Percentiles rank a stretch among this genome's conserved stretches.
These are phyloP conservation scores for Drosophila quinaria DNA, from an alignment of 2,888 invertebrate species.

Conservation along the genomic window DNA sequence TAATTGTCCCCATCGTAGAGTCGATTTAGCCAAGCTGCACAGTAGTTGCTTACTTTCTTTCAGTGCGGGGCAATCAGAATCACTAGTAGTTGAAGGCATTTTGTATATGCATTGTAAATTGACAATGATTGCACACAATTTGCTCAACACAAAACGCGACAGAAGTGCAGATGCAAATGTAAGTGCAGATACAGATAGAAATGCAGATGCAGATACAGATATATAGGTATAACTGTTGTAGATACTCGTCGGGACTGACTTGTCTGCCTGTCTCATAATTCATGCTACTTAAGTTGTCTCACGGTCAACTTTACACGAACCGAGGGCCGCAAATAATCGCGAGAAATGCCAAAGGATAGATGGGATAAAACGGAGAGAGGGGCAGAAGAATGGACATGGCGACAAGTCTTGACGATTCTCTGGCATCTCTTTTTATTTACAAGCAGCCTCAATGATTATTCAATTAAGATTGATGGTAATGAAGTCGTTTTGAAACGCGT, in stretches of 20 bases:
- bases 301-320: slow-evolving; percentile 60
- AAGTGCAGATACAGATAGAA: slow-evolving; percentile 41
- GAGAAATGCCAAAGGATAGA: slow-evolving; percentile 26
- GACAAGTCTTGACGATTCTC: slow-evolving; percentile 33
- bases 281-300: slow-evolving; percentile 73
- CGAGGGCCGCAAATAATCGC: slow-evolving; percentile 57
- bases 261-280: slow-evolving; percentile 69
- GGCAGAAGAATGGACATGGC: neutral
- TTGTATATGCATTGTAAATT: slow-evolving; percentile 73
- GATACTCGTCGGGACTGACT: slow-evolving; percentile 34
- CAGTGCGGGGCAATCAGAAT: slow-evolving; percentile 31
- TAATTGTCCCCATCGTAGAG: neutral
- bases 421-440: slow-evolving; percentile 57
- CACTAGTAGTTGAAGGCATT: slow-evolving; percentile 59
- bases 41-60: slow-evolving; percentile 57
- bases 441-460: slow-evolving; percentile 70
- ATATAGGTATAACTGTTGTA: slow-evolving; percentile 43
- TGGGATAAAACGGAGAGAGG: neutral
- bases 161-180: slow-evolving; percentile 44
- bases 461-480: slow-evolving; percentile 80
- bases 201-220: slow-evolving; percentile 54
- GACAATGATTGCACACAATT: slow-evolving; percentile 81
- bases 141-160: slow-evolving; percentile 64
- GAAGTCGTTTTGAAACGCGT: slow-evolving; percentile 67
- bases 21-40: slow-evolving; percentile 24